Percentiles rank a stretch among this genome's conserved stretches.
These are phyloP conservation scores for Boloria euphrosyne DNA, from an alignment of 2,888 invertebrate species.

Conservation along the genomic window DNA sequence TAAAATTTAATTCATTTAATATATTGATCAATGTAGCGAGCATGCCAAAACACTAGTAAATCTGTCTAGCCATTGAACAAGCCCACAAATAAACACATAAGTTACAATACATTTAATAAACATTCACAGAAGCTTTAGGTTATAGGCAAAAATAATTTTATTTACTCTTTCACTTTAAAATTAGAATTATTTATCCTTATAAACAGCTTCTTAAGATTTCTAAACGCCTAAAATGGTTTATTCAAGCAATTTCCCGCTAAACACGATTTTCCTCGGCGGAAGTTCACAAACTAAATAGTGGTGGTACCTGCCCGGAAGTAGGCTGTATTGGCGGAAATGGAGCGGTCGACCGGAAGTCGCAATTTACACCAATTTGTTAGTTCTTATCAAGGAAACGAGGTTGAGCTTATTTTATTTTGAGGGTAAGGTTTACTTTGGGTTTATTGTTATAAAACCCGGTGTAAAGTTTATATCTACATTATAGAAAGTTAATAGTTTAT, in stretches of 20 bases:
- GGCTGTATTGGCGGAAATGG: constrained; percentile 71
- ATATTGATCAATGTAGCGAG: too few species aligned
- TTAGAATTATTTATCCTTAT: constrained; percentile 15
- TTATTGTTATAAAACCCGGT: background rate
- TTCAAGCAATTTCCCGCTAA: constrained; percentile 37
- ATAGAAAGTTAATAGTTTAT: too few species aligned
- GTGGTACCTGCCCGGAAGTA: constrained; percentile 68
- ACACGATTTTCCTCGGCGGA: constrained; percentile 37
- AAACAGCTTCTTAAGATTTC: constrained; percentile 17
- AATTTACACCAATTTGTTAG: constrained; percentile 63
- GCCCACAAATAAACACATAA: too few species aligned
- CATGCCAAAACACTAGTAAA: too few species aligned
- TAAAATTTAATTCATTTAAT: too few species aligned
- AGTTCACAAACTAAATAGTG: constrained; percentile 65
- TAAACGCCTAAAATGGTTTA: constrained; percentile 23
- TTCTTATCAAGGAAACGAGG: constrained; percentile 52
- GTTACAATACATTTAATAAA: too few species aligned
- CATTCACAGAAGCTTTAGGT: too few species aligned
- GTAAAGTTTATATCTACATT: too few species aligned
- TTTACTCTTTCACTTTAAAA: constrained; percentile 14
- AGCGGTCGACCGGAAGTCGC: constrained; percentile 68
- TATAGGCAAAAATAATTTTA: too few species aligned
- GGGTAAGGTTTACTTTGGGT: constrained; percentile 10
- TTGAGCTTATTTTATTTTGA: constrained; percentile 40
- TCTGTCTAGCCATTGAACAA: too few species aligned